phyloP scores from a whole-genome alignment of 2,113 vertebrate species.

The Condylura cristata region DNA sequence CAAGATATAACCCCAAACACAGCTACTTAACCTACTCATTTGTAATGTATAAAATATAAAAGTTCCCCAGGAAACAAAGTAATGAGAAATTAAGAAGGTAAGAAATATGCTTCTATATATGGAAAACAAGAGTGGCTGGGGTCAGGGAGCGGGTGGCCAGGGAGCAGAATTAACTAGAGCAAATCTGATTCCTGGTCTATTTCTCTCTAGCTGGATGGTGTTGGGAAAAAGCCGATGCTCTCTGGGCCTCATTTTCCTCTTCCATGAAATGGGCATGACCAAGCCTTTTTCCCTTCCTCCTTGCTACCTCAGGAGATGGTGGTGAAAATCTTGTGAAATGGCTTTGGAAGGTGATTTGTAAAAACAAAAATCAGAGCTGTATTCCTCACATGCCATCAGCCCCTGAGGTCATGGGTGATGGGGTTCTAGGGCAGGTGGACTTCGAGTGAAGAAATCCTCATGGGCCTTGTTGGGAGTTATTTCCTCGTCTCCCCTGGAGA shows the following conservation, averaged over 20 bases:
- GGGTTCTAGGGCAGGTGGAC: neutral
- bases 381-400: fast-evolving
- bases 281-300: fast-evolving
- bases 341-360: neutral
- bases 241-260: neutral
- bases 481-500: constrained; percentile 51
- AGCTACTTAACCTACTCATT: neutral
- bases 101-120: neutral
- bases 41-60: neutral
- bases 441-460: neutral
- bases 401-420: neutral
- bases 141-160: neutral
- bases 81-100: neutral
- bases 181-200: fast-evolving
- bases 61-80: neutral
- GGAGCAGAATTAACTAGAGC: neutral
- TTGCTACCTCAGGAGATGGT: neutral
- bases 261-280: neutral
- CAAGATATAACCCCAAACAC: neutral
- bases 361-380: neutral
- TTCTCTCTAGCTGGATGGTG: neutral
- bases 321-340: neutral
- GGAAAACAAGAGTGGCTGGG: neutral
- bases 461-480: neutral
- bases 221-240: neutral